These are phyloP conservation scores for Tragelaphus strepsiceros DNA, from an alignment of 2,113 vertebrate species.

Conservation along the genomic window DNA sequence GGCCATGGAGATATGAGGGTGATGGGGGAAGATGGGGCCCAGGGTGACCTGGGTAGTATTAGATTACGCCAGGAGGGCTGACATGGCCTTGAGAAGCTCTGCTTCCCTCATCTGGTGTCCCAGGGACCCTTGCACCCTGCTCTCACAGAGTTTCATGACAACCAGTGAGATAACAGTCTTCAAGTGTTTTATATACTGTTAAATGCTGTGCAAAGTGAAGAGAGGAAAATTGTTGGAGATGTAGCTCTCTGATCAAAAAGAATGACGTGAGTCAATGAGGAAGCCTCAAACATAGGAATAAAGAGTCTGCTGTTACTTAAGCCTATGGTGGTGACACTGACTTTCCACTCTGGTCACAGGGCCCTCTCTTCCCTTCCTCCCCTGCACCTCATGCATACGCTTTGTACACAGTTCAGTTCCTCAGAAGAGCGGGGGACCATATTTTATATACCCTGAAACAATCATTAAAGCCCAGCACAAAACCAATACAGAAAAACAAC, in stretches of 20 bases:
- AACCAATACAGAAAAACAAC: neutral
- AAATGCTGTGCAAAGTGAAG: neutral
- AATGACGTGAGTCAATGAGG: neutral
- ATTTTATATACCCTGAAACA: neutral
- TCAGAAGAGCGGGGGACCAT: neutral
- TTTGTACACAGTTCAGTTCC: neutral
- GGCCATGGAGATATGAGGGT: neutral
- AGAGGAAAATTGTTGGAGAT: neutral
- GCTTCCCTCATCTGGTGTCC: no score
- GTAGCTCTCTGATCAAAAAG: neutral
- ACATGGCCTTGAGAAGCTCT: neutral
- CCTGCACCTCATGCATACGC: rapidly evolving
- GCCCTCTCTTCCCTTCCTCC: no score
- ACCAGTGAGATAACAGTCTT: neutral
- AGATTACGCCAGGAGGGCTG: neutral
- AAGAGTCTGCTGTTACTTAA: neutral
- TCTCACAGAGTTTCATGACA: neutral
- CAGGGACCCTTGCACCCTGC: neutral
- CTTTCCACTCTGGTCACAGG: neutral
- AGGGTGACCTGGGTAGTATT: no score
- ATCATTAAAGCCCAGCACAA: neutral
- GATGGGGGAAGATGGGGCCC: rapidly evolving
- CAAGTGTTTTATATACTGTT: neutral
- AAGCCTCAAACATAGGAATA: neutral
- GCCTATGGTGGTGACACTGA: neutral